Conservation (phyloP, 2,797 vertebrate genomes). For the Petrocephalus schoutedeni region DNA sequence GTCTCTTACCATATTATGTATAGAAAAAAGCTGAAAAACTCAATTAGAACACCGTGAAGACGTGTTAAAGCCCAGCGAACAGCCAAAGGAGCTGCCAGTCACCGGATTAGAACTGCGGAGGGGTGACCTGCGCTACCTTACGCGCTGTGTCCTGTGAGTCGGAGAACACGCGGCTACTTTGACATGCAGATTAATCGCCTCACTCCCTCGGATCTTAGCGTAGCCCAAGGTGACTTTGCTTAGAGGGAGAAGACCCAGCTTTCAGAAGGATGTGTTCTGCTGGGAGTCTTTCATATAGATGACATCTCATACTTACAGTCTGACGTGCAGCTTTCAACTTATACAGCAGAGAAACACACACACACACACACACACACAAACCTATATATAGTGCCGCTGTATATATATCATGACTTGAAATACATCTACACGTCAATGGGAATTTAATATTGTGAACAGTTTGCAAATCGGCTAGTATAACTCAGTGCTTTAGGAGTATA, state of each 20-base stretch:
- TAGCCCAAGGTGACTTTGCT: slow-evolving; percentile 17
- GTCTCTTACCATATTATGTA: not conserved
- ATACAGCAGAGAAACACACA: not conserved
- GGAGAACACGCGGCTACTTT: not conserved
- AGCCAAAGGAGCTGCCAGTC: not conserved
- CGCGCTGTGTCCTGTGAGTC: not conserved
- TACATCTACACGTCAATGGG: slow-evolving; percentile 5
- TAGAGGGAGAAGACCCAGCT: not conserved
- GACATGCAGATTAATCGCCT: slow-evolving; percentile 6
- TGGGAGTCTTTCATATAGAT: not conserved
- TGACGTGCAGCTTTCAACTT: slow-evolving; percentile 8
- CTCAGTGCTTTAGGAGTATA: not conserved
- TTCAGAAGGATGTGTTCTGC: not conserved
- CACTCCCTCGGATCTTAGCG: not conserved
- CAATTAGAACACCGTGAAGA: not conserved
- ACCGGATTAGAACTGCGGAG: not conserved
- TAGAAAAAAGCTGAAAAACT: not conserved
- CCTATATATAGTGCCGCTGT: not conserved
- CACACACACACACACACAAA: not conserved
- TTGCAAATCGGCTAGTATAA: not conserved
- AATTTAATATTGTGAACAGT: slow-evolving; percentile 7
- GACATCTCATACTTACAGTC: not conserved
- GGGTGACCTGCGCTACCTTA: not conserved
- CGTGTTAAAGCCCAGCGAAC: not conserved
- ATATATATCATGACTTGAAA: not conserved